Percentiles rank a stretch among this genome's conserved stretches.
Evolutionary conservation across 2,797 vertebrate species (phyloP).

Genomic region (Leucoraja ocellata): DNA sequence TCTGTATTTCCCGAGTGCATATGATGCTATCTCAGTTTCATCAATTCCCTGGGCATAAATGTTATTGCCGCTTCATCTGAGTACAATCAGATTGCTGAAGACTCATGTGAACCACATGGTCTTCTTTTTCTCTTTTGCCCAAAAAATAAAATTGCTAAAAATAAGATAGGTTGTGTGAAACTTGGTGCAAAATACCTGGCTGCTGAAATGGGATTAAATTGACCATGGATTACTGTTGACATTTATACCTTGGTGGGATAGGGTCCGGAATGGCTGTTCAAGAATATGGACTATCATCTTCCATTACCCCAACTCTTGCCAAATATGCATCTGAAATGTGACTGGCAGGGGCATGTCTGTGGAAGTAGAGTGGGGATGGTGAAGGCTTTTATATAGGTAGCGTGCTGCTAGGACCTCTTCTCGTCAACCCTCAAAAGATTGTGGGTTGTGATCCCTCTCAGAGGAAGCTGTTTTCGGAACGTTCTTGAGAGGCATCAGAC

Average conservation of each 20-base stretch:
- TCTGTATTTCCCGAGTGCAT: neutral
- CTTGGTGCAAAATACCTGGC: neutral
- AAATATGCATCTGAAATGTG: neutral
- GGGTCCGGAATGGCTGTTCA: neutral
- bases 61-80: neutral
- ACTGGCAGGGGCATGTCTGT: neutral
- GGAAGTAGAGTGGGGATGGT: too few relatives aligned
- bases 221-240: neutral
- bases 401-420: neutral
- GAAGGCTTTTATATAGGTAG: too few relatives aligned
- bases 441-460: neutral
- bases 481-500: neutral
- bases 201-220: neutral
- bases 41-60: neutral
- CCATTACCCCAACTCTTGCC: neutral
- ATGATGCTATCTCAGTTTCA: neutral
- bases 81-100: neutral
- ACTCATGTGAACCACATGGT: neutral
- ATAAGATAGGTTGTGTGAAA: neutral
- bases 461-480: neutral
- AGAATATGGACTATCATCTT: neutral
- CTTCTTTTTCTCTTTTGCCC: neutral
- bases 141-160: neutral
- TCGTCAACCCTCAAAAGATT: neutral
- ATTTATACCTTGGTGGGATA: neutral